Percentiles rank a stretch among this genome's conserved stretches.
Evolutionary conservation across 2,888 invertebrate species (phyloP).

Genomic region (Orthonychiurus folsomi): DNA sequence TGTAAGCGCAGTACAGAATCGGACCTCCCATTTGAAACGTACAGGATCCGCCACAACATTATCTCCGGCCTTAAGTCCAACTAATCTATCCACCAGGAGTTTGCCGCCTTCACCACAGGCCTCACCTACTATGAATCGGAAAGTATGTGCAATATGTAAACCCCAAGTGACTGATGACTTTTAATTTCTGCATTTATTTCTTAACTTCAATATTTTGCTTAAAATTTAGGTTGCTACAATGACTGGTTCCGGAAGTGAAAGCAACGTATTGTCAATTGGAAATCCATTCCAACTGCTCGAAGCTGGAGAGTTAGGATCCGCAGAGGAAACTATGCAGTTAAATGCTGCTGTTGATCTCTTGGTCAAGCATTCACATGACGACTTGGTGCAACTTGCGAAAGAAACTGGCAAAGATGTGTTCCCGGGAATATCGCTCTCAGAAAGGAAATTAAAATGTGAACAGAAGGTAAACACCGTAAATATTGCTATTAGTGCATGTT

Average conservation of each 20-base stretch:
- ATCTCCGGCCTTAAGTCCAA: slow-evolving; percentile 47
- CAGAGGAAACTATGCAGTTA: slow-evolving; percentile 38
- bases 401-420: slow-evolving; percentile 76
- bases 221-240: not conserved
- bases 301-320: slow-evolving; percentile 30
- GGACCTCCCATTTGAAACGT: slow-evolving; percentile 44
- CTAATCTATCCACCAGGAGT: slow-evolving; percentile 40
- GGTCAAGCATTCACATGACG: slow-evolving; percentile 55
- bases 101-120: slow-evolving; percentile 43
- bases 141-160: slow-evolving; percentile 44
- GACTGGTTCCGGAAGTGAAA: not conserved
- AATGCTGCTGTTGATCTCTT: slow-evolving; percentile 42
- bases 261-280: not conserved
- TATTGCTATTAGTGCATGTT: slow-evolving; percentile 59
- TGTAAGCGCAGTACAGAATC: slow-evolving; percentile 34
- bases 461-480: too few species aligned
- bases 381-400: slow-evolving; percentile 78
- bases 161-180: too few species aligned
- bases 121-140: slow-evolving; percentile 46
- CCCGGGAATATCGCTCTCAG: slow-evolving; percentile 57
- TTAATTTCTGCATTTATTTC: not conserved
- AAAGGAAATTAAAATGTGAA: slow-evolving; percentile 62
- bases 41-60: slow-evolving; percentile 63
- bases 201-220: not conserved
- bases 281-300: slow-evolving; percentile 37